Conservation (phyloP, 2,888 invertebrate genomes). For the Andrena minutula region DNA sequence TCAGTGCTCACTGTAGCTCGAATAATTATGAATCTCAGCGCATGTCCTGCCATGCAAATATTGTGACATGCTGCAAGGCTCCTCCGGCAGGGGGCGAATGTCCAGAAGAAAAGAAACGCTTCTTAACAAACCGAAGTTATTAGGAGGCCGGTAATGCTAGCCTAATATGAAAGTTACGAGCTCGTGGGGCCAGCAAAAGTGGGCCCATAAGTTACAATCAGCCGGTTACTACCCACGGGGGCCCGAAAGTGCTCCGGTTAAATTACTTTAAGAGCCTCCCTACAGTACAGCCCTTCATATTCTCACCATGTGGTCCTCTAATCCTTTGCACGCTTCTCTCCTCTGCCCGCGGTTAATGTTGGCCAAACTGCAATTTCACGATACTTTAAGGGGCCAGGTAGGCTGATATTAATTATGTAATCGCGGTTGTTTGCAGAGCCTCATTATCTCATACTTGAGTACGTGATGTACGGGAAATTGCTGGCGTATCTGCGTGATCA, state of each 20-base stretch:
- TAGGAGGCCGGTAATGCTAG: conserved; percentile 59
- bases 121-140: conserved; percentile 70
- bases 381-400: not conserved
- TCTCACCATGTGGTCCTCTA: conserved; percentile 57
- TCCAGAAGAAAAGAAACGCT: conserved; percentile 33
- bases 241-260: conserved; percentile 68
- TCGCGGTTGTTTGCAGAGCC: conserved; percentile 88
- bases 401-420: conserved; percentile 27
- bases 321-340: conserved; percentile 40
- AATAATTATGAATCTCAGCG: not conserved
- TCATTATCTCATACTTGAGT: conserved; percentile 93
- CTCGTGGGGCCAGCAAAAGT: conserved; percentile 62
- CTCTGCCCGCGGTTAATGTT: conserved; percentile 12
- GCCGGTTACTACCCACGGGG: conserved; percentile 63
- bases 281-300: conserved; percentile 39
- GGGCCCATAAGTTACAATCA: conserved; percentile 77
- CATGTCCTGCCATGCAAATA: conserved; percentile 32
- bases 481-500: conserved; percentile 91
- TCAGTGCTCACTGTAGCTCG: not conserved
- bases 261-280: conserved; percentile 66
- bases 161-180: conserved; percentile 74
- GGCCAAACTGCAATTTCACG: conserved; percentile 19
- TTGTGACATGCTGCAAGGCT: conserved; percentile 23
- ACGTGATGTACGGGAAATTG: conserved; percentile 93
- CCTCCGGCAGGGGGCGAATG: conserved; percentile 4